Conservation (phyloP, 2,113 vertebrate species). For the Irena cyanogastra region DNA sequence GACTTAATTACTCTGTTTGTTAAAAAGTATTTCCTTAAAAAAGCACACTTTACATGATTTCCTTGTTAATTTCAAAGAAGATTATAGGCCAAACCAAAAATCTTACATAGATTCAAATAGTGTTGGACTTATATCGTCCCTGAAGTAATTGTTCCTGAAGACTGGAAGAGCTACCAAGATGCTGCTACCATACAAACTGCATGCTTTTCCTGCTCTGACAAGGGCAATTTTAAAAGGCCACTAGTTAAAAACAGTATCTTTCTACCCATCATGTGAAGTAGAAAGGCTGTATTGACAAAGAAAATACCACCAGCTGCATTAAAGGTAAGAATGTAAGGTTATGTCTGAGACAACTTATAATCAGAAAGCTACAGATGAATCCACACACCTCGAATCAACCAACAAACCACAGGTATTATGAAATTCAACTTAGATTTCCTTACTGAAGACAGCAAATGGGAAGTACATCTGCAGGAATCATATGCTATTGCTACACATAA, state of each 20-base stretch:
- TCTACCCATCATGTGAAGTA: not conserved
- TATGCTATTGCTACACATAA: not conserved
- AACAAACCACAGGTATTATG: not conserved
- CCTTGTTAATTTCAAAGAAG: not conserved
- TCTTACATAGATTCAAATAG: not conserved
- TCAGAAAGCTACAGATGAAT: not conserved
- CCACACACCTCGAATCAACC: not conserved
- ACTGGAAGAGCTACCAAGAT: not conserved
- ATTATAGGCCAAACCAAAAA: not conserved
- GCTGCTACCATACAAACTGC: not conserved
- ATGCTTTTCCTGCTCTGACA: not conserved
- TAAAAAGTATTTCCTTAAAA: not conserved
- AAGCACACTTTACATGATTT: not conserved
- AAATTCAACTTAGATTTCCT: not conserved
- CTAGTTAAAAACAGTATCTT: not conserved
- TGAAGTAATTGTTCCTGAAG: not conserved
- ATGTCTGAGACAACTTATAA: not conserved
- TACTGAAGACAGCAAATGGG: conserved; percentile 25
- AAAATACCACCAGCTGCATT: not conserved
- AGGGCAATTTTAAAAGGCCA: not conserved
- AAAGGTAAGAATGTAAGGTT: not conserved
- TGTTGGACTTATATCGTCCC: not conserved
- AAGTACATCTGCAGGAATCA: not conserved
- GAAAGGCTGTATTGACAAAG: not conserved
- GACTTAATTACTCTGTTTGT: not conserved